phyloP scores from a whole-genome alignment of 2,888 invertebrate genomes.

The Oegoconia quadripuncta region DNA sequence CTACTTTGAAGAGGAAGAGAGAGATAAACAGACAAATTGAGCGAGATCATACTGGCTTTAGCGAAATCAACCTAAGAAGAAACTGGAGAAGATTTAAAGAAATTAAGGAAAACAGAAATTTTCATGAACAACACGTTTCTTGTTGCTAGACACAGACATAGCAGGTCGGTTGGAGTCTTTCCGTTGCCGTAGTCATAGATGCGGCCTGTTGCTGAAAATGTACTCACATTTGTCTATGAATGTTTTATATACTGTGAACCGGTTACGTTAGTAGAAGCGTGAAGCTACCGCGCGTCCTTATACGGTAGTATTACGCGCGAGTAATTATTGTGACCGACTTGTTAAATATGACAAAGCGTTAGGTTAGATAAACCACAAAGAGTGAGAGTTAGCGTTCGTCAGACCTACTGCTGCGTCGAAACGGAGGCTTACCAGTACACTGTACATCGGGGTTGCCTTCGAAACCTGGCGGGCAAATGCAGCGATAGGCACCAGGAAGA shows the following conservation, averaged over 20 bases:
- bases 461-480: slow-evolving; percentile 90
- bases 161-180: slow-evolving; percentile 12
- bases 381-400: slow-evolving; percentile 44
- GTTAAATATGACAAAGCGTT: slow-evolving; percentile 63
- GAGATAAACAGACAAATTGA: slow-evolving; percentile 51
- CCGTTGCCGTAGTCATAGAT: slow-evolving; percentile 31
- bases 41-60: slow-evolving; percentile 7
- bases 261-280: slow-evolving; percentile 70
- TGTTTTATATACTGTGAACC: slow-evolving; percentile 33
- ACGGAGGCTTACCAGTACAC: slow-evolving; percentile 83
- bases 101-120: slow-evolving; percentile 19
- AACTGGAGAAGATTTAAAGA: slow-evolving; percentile 28
- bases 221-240: slow-evolving; percentile 33
- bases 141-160: not conserved
- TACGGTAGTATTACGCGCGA: slow-evolving; percentile 70
- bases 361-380: slow-evolving; percentile 59
- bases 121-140: slow-evolving; percentile 11
- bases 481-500: slow-evolving; percentile 87
- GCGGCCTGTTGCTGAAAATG: slow-evolving; percentile 40
- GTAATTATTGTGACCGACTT: slow-evolving; percentile 46
- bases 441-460: slow-evolving; percentile 86
- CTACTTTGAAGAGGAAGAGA: slow-evolving; percentile 68
- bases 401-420: slow-evolving; percentile 37
- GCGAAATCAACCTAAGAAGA: slow-evolving; percentile 3
- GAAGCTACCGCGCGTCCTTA: slow-evolving; percentile 61